These are phyloP conservation scores for Syritta pipiens DNA, from an alignment of 2,888 invertebrate species.

Conservation along the genomic window DNA sequence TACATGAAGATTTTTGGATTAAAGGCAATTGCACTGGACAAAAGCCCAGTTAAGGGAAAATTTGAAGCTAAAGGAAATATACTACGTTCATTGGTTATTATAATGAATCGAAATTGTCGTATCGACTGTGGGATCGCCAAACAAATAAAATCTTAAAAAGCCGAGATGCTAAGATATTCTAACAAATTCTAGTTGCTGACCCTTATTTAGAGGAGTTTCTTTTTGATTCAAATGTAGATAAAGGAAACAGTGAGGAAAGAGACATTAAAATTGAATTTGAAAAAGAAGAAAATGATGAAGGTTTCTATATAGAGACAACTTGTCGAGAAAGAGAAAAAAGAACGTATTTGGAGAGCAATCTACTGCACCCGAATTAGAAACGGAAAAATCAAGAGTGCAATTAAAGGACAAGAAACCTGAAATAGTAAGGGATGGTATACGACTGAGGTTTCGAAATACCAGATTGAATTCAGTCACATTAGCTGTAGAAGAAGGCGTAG, in stretches of 20 bases:
- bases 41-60: constrained; percentile 9
- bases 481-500: background rate
- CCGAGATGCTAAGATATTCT: constrained; percentile 23
- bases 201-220: background rate
- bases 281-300: background rate
- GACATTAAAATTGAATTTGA: no score
- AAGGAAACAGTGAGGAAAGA: background rate
- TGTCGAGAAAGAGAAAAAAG: background rate
- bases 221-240: background rate
- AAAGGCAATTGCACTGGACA: constrained; percentile 18
- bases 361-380: background rate
- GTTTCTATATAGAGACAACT: background rate
- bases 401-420: background rate
- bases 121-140: constrained; percentile 20
- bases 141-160: constrained; percentile 14
- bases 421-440: constrained; percentile 1
- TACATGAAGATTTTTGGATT: constrained; percentile 29
- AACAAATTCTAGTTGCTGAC: constrained; percentile 3
- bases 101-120: constrained; percentile 25
- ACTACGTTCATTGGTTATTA: constrained; percentile 30
- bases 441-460: background rate
- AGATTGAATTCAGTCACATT: background rate
- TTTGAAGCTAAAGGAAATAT: constrained; percentile 27
- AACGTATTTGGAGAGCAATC: background rate
- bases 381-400: background rate